Evolutionary conservation across 2,888 invertebrate genomes (phyloP).

Genomic region (Drosophila nigritarsus): DNA sequence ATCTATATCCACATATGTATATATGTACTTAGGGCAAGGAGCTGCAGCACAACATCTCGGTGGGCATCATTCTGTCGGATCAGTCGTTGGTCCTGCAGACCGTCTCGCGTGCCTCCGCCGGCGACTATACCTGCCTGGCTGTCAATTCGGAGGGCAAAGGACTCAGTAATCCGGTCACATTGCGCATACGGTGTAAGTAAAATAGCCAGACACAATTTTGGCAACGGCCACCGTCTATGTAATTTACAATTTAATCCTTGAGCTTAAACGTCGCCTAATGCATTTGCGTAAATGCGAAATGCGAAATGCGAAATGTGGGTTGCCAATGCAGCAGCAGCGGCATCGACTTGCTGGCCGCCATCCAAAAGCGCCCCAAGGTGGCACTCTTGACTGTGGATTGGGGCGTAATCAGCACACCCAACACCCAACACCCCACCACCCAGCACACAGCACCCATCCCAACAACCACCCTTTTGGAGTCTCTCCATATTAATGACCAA

Average conservation of each 20-base stretch:
- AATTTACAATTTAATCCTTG: slow-evolving; percentile 81
- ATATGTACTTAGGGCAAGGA: slow-evolving; percentile 89
- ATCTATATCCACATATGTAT: not conserved
- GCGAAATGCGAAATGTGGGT: slow-evolving; percentile 13
- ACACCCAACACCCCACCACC: slow-evolving; percentile 2
- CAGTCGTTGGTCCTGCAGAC: slow-evolving; percentile 94
- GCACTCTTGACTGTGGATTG: slow-evolving; percentile 26
- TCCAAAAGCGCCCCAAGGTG: slow-evolving; percentile 60
- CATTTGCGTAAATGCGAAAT: slow-evolving; percentile 47
- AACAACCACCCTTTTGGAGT: not conserved
- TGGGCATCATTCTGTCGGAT: slow-evolving; percentile 93
- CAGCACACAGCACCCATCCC: not conserved
- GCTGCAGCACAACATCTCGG: slow-evolving; percentile 92
- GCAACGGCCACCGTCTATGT: slow-evolving; percentile 71
- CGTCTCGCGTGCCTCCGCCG: slow-evolving; percentile 92
- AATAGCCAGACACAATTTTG: slow-evolving; percentile 60
- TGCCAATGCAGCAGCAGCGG: slow-evolving; percentile 26
- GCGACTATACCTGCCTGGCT: slow-evolving; percentile 94
- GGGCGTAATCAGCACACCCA: slow-evolving; percentile 10
- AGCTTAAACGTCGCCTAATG: slow-evolving; percentile 77
- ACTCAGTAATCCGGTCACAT: slow-evolving; percentile 89
- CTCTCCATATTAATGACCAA: slow-evolving; percentile 73
- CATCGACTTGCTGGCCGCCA: slow-evolving; percentile 49
- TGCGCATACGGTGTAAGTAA: slow-evolving; percentile 90
- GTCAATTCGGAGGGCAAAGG: slow-evolving; percentile 94